Evolutionary conservation across 2,888 invertebrate genomes (phyloP), one percentile per base, ranked within the genome.

Genomic region (Leptogaster cylindrica): DNA sequence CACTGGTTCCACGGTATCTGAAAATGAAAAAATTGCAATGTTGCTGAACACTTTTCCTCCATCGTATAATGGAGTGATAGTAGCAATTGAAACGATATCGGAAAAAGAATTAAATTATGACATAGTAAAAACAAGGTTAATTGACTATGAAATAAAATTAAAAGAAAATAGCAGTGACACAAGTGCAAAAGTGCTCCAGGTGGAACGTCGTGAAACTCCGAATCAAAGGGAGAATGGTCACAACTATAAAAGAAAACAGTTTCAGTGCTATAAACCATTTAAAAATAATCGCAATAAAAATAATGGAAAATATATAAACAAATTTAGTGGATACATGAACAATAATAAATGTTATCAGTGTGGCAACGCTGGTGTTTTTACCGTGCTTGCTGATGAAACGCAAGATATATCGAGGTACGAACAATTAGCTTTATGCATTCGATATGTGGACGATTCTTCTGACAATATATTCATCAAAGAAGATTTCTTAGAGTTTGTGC

Each of bases 71-170:
- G 76, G 76, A 3, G 73, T 79, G 2, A 73, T 77, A 12, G 78
- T 78, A 7, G 78, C 79, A 0, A 72, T 79, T 0, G 77, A 78
- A 71, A 77, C 76, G 1, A 70, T 79, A 20, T 68, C 74, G 0
- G 75, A 77, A 66, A 76, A 73, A n/a, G 71, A 14, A 67, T 69
- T 78, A 55, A 78, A 74, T 0, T 67, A 79, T 16, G 74, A 71
- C 8, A 78, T 78, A 71, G 77, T 77, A 2, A 78, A 78, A 71
- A 76, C 71, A n/a, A n/a, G n/a, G n/a, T n/a, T n/a, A n/a, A n/a
- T n/a, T n/a, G n/a, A n/a, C n/a, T n/a, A n/a, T n/a, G 48, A 68
- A 65, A 52, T 69, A 2, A 68, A 67, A 65, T 7, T 70, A 73
- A 70, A 16, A 72, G 39, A 28, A 33, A 51, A 18, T 10, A 44